Conservation (phyloP, 2,113 vertebrate genomes). For the Zootoca vivipara region DNA sequence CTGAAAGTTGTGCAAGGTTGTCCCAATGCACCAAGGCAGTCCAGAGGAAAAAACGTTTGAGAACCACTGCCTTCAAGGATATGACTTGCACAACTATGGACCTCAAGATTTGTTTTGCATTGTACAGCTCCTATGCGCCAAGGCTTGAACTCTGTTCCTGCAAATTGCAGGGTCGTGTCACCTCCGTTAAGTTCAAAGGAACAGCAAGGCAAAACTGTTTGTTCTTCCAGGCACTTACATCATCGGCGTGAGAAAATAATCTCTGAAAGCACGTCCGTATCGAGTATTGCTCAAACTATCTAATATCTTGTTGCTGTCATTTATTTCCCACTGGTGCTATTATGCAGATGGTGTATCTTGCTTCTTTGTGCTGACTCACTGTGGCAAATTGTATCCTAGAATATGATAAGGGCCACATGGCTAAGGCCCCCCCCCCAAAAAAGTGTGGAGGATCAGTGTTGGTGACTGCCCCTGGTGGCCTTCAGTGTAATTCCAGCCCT, state of each 20-base stretch:
- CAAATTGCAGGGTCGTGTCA: not conserved
- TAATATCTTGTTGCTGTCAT: not conserved
- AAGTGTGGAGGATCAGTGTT: not conserved
- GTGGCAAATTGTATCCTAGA: not conserved
- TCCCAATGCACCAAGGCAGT: not conserved
- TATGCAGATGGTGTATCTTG: not conserved
- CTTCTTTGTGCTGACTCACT: not conserved
- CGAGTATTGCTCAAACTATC: not conserved
- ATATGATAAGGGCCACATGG: not conserved
- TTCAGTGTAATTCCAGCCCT: conserved; percentile 42
- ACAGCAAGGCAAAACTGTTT: not conserved
- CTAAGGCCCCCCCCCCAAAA: not conserved
- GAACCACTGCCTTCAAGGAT: not conserved
- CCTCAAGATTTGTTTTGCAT: not conserved
- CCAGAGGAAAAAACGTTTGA: not conserved
- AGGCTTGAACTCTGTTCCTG: not conserved
- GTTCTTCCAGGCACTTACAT: not conserved
- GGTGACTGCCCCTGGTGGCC: not conserved
- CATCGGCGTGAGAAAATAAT: not conserved
- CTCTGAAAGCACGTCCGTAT: not conserved
- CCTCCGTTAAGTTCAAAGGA: not conserved
- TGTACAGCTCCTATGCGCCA: too few relatives aligned
- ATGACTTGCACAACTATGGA: not conserved
- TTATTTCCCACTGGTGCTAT: conserved; percentile 1
- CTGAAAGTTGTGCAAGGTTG: not conserved